phyloP scores from a whole-genome alignment of 2,888 invertebrate genomes.

The Drosophila diplacantha region DNA sequence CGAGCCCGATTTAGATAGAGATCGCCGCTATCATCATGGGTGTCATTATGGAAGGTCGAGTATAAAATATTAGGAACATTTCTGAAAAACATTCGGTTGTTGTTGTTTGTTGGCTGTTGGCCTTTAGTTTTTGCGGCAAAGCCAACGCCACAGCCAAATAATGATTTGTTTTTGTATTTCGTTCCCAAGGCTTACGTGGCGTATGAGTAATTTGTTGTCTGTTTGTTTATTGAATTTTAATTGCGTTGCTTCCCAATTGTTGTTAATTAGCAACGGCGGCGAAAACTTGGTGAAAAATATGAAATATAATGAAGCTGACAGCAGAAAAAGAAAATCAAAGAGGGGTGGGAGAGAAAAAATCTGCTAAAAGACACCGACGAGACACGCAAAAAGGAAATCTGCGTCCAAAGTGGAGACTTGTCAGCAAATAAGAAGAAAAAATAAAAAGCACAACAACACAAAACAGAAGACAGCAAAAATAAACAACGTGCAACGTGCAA shows the following conservation, averaged over 20 bases:
- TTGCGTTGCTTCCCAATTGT: conserved; percentile 24
- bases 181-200: conserved; percentile 47
- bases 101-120: conserved; percentile 37
- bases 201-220: conserved; percentile 59
- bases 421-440: conserved; percentile 55
- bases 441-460: conserved; percentile 37
- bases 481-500: conserved; percentile 52
- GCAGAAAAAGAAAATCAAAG: conserved; percentile 4
- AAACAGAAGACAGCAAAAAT: conserved; percentile 46
- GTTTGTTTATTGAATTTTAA: conserved; percentile 42
- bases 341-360: not conserved
- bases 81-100: conserved; percentile 14
- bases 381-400: conserved; percentile 37
- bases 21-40: conserved; percentile 26
- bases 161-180: conserved; percentile 25
- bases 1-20: conserved; percentile 13
- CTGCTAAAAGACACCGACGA: conserved; percentile 12
- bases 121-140: conserved; percentile 4
- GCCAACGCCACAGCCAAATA: conserved; percentile 9
- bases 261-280: conserved; percentile 23
- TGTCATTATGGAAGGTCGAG: conserved; percentile 17
- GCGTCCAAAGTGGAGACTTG: conserved; percentile 39
- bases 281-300: conserved; percentile 40
- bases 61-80: conserved; percentile 9
- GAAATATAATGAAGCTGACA: conserved; percentile 17